Base-by-base conservation (phyloP, 1,140 invertebrate species). In the Conopomorpha cramerella region DNA sequence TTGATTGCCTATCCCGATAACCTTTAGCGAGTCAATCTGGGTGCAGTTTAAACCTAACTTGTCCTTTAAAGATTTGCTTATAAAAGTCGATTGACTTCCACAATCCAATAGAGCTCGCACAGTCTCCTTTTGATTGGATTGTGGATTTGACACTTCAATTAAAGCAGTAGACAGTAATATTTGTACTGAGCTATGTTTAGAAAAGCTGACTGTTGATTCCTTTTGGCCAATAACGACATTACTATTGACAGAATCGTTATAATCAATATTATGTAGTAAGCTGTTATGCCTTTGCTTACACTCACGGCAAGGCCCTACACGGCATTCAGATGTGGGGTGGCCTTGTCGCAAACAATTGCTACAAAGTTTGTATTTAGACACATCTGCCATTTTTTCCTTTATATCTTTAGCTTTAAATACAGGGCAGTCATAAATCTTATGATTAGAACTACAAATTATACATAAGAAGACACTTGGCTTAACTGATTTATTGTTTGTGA, bases 91-190 rank as follows among this genome's bases (percentile, higher is more conserved):
- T 35, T 46, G 38, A 27, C 43, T 46, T 13, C 44, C 41, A 16
- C 30, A 16, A 18, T 43, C 41, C 16, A 49, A 30, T 8, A 51
- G 25, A 1, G 49, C 45, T 3, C 40, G 37, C 16, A 45, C 38
- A 2, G n/a, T 16, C 33, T 40, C 28, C 32, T 26, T 15, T 16
- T 36, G 30, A 28, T 47, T 38, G 12, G 12, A 43, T 15, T 23
- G 16, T 23, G 47, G 51, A 40, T 53, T 47, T 13, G 10, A 30
- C 2, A 46, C 38, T 16, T 48, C 38, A 15, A 53, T 42, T 14
- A 53, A 15, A 15, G 46, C 51, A 30, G 51, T 55, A n/a, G 46
- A 51, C 16, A 55, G 28, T 17, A 51, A 15, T 2, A 45, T 27
- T 4, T 45, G 29, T 18, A n/a, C 38, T 38, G 27, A 36, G 18